Evolutionary conservation across 1,140 invertebrate genomes (phyloP).

Genomic region (Steinernema khuongi): DNA sequence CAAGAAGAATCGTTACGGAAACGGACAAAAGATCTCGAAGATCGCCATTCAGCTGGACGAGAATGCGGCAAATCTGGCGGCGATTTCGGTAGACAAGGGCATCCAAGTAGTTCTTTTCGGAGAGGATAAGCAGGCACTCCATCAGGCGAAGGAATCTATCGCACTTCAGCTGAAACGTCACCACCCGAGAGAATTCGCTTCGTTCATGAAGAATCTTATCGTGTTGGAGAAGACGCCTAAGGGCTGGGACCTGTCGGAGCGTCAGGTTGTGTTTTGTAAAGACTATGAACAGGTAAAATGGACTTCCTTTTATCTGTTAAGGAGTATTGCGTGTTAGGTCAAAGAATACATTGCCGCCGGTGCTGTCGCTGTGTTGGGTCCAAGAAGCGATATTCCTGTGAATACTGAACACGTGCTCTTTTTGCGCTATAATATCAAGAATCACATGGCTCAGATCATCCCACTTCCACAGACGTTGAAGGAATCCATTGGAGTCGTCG

Average conservation of each 20-base stretch:
- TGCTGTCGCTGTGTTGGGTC: background rate
- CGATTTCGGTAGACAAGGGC: slow-evolving; percentile 87
- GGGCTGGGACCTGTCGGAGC: background rate
- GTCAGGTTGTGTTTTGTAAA: background rate
- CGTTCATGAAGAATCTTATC: background rate
- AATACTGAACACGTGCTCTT: background rate
- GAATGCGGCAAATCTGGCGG: slow-evolving; percentile 97
- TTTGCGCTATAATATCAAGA: background rate
- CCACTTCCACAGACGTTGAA: background rate
- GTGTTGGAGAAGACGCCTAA: background rate
- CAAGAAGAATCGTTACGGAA: slow-evolving; percentile 92
- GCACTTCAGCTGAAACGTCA: background rate
- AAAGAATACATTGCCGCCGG: background rate
- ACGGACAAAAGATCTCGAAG: slow-evolving; percentile 60
- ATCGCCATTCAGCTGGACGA: slow-evolving; percentile 82
- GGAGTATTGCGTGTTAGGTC: background rate
- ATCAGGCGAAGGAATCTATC: background rate
- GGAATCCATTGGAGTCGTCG: background rate
- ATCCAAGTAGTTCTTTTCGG: slow-evolving; percentile 71
- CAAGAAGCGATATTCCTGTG: background rate
- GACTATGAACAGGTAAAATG: slow-evolving; percentile 11
- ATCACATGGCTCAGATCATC: background rate
- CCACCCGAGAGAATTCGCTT: background rate
- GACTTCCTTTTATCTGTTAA: background rate
- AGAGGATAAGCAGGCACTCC: background rate